These are phyloP conservation scores for Caradrina kadenii DNA, from an alignment of 2,888 invertebrate genomes.

Conservation along the genomic window DNA sequence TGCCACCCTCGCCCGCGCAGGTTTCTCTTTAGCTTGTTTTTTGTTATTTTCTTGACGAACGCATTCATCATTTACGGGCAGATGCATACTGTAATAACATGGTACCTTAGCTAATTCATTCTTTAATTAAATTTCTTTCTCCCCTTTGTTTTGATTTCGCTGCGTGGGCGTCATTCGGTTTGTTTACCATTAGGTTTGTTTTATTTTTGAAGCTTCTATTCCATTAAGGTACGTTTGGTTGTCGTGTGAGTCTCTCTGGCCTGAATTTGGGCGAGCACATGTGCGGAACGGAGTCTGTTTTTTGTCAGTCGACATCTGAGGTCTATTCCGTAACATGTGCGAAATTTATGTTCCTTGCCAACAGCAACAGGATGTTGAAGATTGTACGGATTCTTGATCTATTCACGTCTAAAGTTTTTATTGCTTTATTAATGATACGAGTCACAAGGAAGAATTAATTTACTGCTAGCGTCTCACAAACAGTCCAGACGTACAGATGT, in stretches of 20 bases:
- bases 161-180: slow-evolving; percentile 73
- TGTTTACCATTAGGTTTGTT: slow-evolving; percentile 66
- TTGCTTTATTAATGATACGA: slow-evolving; percentile 43
- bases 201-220: slow-evolving; percentile 64
- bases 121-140: slow-evolving; percentile 84
- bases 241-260: slow-evolving; percentile 73
- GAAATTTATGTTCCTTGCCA: slow-evolving; percentile 74
- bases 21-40: slow-evolving; percentile 79
- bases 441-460: slow-evolving; percentile 34
- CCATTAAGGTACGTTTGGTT: slow-evolving; percentile 62
- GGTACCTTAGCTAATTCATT: slow-evolving; percentile 80
- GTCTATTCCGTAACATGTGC: slow-evolving; percentile 84
- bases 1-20: slow-evolving; percentile 85
- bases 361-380: slow-evolving; percentile 76
- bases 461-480: slow-evolving; percentile 15
- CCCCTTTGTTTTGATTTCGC: slow-evolving; percentile 71
- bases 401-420: slow-evolving; percentile 50
- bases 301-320: slow-evolving; percentile 86
- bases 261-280: slow-evolving; percentile 80
- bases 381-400: slow-evolving; percentile 75
- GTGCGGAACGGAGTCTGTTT: slow-evolving; percentile 81
- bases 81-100: slow-evolving; percentile 85
- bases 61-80: slow-evolving; percentile 86
- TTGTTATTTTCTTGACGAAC: slow-evolving; percentile 79
- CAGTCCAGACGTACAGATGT: slow-evolving; percentile 24